Conservation (phyloP, 2,113 vertebrate species). For the Parus major region DNA sequence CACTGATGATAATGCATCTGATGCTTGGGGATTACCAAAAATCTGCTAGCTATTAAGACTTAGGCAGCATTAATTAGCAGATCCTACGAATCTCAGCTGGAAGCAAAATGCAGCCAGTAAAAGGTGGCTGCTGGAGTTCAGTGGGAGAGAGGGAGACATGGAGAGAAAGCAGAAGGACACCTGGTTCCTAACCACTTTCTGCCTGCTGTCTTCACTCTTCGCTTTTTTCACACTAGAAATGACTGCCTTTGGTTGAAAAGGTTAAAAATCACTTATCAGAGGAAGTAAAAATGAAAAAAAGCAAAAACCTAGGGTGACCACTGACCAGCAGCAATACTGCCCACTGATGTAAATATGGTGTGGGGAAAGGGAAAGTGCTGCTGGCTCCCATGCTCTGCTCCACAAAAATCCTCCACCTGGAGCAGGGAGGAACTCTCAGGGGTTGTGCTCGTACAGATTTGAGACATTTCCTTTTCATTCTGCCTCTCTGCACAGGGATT, state of each 20-base stretch:
- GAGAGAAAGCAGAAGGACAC: background rate
- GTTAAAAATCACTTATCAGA: background rate
- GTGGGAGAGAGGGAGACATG: background rate
- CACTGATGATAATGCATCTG: background rate
- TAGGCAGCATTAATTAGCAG: background rate
- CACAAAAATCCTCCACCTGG: background rate
- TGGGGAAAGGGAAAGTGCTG: background rate
- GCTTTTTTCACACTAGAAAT: too few relatives aligned
- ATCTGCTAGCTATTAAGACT: background rate
- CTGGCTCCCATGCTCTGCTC: background rate
- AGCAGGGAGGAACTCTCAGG: background rate
- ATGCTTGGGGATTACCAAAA: background rate
- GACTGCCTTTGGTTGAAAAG: background rate
- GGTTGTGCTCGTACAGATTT: background rate
- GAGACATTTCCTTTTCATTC: background rate
- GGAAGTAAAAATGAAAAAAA: background rate
- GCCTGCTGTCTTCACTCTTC: background rate
- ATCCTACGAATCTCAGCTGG: background rate
- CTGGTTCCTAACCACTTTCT: background rate
- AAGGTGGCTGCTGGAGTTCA: background rate
- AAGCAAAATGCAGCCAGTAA: background rate
- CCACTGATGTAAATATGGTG: background rate
- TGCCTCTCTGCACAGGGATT: background rate
- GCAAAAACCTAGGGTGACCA: accelerated
- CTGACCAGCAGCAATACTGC: background rate